phyloP scores from a whole-genome alignment of 2,113 vertebrate genomes.

The Microtus richardsoni region DNA sequence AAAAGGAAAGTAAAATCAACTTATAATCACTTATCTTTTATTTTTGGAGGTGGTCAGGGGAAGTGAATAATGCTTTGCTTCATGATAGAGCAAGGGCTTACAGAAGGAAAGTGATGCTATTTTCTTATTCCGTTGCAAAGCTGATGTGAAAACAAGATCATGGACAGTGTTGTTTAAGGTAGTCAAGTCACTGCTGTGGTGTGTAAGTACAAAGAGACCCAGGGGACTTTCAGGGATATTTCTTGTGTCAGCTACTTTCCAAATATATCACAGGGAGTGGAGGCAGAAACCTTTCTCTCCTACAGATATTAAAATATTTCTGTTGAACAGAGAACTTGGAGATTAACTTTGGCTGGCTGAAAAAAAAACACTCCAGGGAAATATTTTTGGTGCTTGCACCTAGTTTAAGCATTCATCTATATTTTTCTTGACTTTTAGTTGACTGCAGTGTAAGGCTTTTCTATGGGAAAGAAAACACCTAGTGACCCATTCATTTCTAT shows the following conservation, averaged over 20 bases:
- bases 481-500: not conserved
- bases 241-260: not conserved
- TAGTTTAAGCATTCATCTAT: not conserved
- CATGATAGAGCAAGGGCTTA: not conserved
- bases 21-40: not conserved
- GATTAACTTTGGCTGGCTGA: constrained; percentile 24
- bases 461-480: not conserved
- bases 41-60: not conserved
- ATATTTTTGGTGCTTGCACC: not conserved
- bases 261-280: not conserved
- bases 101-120: not conserved
- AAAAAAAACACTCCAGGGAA: not conserved
- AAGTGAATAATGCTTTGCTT: not conserved
- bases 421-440: not conserved
- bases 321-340: not conserved
- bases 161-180: not conserved
- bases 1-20: not conserved
- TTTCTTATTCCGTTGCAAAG: not conserved
- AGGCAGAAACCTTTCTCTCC: not conserved
- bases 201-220: not conserved
- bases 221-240: not conserved
- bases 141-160: not conserved
- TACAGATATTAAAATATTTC: constrained; percentile 5
- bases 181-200: not conserved
- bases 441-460: not conserved